phyloP scores from a whole-genome alignment of 2,888 invertebrate genomes.

The Zygogramma bicolorata region DNA sequence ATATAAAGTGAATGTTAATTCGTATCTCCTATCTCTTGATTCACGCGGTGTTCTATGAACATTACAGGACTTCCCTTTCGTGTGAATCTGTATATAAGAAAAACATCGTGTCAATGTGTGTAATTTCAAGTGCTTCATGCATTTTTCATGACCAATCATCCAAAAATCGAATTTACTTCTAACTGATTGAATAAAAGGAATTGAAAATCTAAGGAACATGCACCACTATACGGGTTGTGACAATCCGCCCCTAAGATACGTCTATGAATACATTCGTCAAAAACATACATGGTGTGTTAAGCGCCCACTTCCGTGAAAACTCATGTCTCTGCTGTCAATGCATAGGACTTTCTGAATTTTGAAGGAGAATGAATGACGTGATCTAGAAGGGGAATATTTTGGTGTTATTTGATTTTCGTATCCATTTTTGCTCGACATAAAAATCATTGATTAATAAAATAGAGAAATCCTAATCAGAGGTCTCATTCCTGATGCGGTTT shows the following conservation, averaged over 20 bases:
- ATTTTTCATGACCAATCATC: neutral
- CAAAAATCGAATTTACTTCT: neutral
- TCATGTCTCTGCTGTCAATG: slow-evolving; percentile 12
- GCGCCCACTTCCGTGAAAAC: slow-evolving; percentile 11
- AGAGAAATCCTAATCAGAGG: too few relatives aligned
- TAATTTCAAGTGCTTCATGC: neutral
- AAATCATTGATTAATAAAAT: too few relatives aligned
- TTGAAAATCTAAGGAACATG: neutral
- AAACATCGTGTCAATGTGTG: too few relatives aligned
- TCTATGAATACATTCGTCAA: slow-evolving; percentile 8
- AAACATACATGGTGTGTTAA: slow-evolving; percentile 7
- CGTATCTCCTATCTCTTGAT: too few relatives aligned
- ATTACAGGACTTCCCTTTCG: neutral
- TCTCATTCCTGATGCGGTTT: too few relatives aligned
- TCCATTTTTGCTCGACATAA: too few relatives aligned
- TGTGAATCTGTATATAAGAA: too few relatives aligned
- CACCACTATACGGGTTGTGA: neutral
- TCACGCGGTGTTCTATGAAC: too few relatives aligned
- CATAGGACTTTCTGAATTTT: slow-evolving; percentile 7
- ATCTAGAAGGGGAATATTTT: slow-evolving; percentile 7
- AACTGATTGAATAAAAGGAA: neutral
- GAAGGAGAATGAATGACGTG: slow-evolving; percentile 10
- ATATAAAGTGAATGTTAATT: too few relatives aligned
- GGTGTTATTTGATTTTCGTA: neutral
- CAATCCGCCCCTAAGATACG: neutral